These are phyloP conservation scores for Trachops cirrhosus DNA, from an alignment of 2,797 vertebrate species.

Conservation along the genomic window DNA sequence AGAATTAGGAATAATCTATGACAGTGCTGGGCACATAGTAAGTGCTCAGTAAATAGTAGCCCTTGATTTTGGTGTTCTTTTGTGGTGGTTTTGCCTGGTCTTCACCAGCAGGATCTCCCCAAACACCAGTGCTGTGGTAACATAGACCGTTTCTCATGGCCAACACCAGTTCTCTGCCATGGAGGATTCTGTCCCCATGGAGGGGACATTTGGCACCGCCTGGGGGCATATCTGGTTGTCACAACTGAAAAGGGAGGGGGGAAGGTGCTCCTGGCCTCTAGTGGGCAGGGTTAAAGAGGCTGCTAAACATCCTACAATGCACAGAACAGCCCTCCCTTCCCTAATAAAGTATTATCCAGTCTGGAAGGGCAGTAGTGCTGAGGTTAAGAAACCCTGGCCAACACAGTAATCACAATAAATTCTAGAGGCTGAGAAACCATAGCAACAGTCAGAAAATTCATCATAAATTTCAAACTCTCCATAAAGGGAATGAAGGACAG, in stretches of 20 bases:
- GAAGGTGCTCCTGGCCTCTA: neutral
- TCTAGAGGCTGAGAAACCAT: conserved; percentile 40
- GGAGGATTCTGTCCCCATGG: neutral
- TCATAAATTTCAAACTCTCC: conserved; percentile 17
- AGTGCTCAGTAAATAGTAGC: neutral
- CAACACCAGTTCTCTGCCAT: neutral
- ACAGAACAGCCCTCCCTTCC: neutral
- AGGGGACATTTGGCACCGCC: neutral
- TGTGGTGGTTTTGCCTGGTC: neutral
- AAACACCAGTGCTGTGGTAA: neutral
- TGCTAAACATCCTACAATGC: neutral
- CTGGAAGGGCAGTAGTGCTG: neutral
- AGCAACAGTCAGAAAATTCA: conserved; percentile 43
- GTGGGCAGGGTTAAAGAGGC: neutral
- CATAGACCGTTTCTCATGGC: neutral
- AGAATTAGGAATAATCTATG: neutral
- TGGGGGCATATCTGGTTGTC: neutral
- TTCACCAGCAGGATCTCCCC: neutral
- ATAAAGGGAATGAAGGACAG: conserved; percentile 14
- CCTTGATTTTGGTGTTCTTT: neutral
- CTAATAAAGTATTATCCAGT: neutral
- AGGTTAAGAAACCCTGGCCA: neutral
- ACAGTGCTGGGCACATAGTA: neutral
- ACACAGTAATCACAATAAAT: neutral
- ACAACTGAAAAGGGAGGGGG: rapidly evolving